Percentiles rank a stretch among this genome's conserved stretches.
Evolutionary conservation across 2,113 vertebrate species (phyloP).

Genomic region (Grammomys dolichurus): DNA sequence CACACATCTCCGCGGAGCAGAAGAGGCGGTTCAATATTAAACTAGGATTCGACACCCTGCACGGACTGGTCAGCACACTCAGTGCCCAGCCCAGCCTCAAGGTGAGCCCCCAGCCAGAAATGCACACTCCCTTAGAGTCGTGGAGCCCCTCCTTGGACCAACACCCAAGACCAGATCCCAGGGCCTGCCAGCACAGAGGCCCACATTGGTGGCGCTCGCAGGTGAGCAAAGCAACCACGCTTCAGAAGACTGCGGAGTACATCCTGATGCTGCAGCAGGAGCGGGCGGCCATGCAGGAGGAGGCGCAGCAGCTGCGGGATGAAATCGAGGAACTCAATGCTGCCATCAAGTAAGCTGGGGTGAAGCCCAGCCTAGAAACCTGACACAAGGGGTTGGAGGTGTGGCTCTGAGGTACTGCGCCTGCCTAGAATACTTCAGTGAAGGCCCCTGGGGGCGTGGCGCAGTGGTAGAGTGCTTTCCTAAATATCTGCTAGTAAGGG

Average conservation of each 20-base stretch:
- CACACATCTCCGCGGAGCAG: constrained; percentile 98
- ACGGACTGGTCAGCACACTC: constrained; percentile 94
- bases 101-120: constrained; percentile 83
- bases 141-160: background rate
- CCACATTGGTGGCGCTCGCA: constrained; percentile 69
- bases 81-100: constrained; percentile 96
- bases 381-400: background rate
- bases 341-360: constrained; percentile 92
- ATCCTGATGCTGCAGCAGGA: constrained; percentile 98
- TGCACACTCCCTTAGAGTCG: background rate
- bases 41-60: constrained; percentile 96
- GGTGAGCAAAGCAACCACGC: constrained; percentile 97
- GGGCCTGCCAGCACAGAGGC: background rate
- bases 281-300: constrained; percentile 93
- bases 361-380: background rate
- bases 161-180: background rate
- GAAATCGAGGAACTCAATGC: constrained; percentile 95
- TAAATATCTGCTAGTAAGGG: background rate
- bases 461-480: background rate
- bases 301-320: constrained; percentile 93
- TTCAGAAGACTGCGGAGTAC: constrained; percentile 98
- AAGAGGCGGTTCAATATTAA: constrained; percentile 99
- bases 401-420: background rate
- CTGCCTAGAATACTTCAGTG: background rate
- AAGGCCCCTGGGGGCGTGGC: background rate